Percentiles rank a stretch among this genome's conserved stretches.
These are phyloP conservation scores for Thymallus thymallus DNA, from an alignment of 2,113 vertebrate genomes.

Conservation along the genomic window DNA sequence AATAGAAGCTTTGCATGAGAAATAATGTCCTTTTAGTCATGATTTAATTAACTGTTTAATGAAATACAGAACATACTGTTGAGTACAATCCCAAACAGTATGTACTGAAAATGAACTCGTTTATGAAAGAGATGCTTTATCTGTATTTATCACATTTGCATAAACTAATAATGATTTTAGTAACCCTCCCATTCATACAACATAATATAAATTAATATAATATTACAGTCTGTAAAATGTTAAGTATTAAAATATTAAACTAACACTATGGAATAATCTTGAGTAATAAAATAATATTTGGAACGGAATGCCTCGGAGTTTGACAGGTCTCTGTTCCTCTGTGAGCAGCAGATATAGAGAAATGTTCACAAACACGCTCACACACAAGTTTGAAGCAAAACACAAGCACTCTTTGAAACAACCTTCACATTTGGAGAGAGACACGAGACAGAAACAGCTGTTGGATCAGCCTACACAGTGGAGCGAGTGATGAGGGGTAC, in stretches of 20 bases:
- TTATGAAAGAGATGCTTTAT: constrained; percentile 26
- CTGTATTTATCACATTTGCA: constrained; percentile 62
- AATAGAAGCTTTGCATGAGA: too few relatives aligned
- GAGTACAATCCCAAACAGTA: constrained; percentile 83
- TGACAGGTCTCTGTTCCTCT: constrained; percentile 34
- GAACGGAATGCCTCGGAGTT: constrained; percentile 51
- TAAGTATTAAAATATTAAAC: constrained; percentile 70
- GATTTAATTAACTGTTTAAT: constrained; percentile 89
- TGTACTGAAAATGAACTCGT: constrained; percentile 66
- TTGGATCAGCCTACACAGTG: too few relatives aligned
- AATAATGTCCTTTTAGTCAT: constrained; percentile 22
- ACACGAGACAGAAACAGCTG: too few relatives aligned
- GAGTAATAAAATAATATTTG: constrained; percentile 78
- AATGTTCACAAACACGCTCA: not conserved
- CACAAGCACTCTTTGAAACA: not conserved
- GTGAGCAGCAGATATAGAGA: constrained; percentile 53
- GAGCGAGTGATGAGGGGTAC: too few relatives aligned
- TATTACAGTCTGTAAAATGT: constrained; percentile 70
- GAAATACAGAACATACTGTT: constrained; percentile 89
- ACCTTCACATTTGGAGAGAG: not conserved
- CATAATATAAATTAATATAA: constrained; percentile 65
- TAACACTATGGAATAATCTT: constrained; percentile 63
- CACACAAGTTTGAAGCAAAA: constrained; percentile 25
- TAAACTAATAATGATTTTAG: constrained; percentile 74
- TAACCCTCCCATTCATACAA: constrained; percentile 74